Evolutionary conservation across 2,888 invertebrate genomes (phyloP), one percentile per base, ranked within the genome.

Genomic region (Sceliomorpha sp.): DNA sequence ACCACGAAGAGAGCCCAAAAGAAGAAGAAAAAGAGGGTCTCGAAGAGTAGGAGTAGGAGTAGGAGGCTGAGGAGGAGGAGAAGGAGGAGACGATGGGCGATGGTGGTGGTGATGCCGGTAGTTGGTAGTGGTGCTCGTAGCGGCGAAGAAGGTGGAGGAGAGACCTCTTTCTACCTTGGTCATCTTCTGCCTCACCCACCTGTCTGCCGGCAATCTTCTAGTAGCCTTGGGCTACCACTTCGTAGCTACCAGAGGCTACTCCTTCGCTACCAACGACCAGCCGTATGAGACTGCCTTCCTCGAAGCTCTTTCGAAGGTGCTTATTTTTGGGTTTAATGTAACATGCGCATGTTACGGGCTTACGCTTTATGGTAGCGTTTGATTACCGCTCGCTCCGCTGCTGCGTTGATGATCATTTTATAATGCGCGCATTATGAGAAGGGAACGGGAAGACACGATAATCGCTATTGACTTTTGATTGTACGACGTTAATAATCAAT

Each of bases 191-290:
- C 83, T 85, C 84, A 86, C 86, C 87, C 87, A 88, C 87, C 88
- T 87, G 88, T 87, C 87, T 86, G 85, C 83, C 83, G 87, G 86
- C 86, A 88, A 87, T 88, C 88, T 88, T 87, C 88, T 87, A 87
- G 88, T 88, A 87, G 88, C 87, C 88, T 86, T 83, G 84, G 87
- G 88, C 87, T 87, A 84, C 85, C 85, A 84, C 82, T 85, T 82
- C 79, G 81, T 79, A 76, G 86, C 87, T 87, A 86, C 86, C 85
- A 87, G 75, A 79, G 85, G 86, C 86, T 85, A 84, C 86, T 84
- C 83, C 80, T 85, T 79, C 77, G 85, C 85, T 82, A 85, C 85
- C 84, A 20, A 20, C 20, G 20, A 20, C 37, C 17, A 55, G 40
- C 40, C 45, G 37, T 37, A 56, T 32, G 58, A 40, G 40, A 39